Evolutionary conservation across 1,140 invertebrate species (phyloP).

Genomic region (Tetramorium simillimum): DNA sequence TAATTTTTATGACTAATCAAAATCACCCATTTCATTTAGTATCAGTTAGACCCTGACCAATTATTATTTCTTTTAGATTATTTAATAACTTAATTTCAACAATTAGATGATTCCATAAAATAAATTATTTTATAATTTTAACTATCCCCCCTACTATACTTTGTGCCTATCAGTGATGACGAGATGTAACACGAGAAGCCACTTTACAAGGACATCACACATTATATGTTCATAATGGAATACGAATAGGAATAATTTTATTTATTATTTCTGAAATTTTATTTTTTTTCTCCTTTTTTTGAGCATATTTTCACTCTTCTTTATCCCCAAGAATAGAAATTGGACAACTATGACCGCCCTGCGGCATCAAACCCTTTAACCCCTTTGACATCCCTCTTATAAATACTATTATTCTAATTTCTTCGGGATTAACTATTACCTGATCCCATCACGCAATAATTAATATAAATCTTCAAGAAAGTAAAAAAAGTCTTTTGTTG

Average conservation of each 20-base stretch:
- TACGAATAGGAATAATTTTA: too few species aligned
- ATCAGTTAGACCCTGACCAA: constrained; percentile 85
- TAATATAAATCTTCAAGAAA: constrained; percentile 71
- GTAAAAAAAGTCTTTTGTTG: constrained; percentile 82
- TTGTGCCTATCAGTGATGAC: constrained; percentile 88
- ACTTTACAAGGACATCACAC: constrained; percentile 86
- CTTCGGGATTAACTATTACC: too few species aligned
- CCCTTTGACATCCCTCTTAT: too few species aligned
- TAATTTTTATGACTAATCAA: constrained; percentile 83
- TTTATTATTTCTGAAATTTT: too few species aligned
- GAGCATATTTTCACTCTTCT: too few species aligned
- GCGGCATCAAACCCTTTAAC: too few species aligned
- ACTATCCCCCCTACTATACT: constrained; percentile 82
- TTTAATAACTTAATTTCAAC: constrained; percentile 77
- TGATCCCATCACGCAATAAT: too few species aligned
- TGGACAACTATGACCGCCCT: too few species aligned
- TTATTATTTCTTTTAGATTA: constrained; percentile 83
- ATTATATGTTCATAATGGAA: too few species aligned
- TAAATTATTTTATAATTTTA: constrained; percentile 56
- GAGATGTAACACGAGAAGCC: constrained; percentile 87
- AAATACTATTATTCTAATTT: too few species aligned
- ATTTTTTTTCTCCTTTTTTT: too few species aligned
- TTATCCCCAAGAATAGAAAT: too few species aligned
- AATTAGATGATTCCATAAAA: constrained; percentile 78
- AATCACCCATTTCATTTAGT: constrained; percentile 86